These are phyloP conservation scores for Stenopsyche tienmushanensis DNA, from an alignment of 1,140 invertebrate species.

Conservation along the genomic window DNA sequence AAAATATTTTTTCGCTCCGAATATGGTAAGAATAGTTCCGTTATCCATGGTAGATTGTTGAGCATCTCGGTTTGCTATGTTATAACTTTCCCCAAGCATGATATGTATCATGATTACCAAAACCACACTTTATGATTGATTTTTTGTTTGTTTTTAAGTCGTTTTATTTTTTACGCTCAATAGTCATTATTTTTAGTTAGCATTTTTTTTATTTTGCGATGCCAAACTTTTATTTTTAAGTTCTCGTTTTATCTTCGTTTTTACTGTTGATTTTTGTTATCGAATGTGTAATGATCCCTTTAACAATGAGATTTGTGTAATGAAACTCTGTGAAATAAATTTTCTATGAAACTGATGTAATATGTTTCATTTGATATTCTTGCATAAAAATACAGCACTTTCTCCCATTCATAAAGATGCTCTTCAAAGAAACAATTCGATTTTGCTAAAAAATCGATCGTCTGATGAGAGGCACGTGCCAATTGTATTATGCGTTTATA, in stretches of 20 bases:
- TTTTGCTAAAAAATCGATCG: too few species aligned
- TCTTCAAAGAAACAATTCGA: too few species aligned
- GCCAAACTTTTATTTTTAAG: conserved; percentile 38
- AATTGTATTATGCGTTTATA: conserved; percentile 2
- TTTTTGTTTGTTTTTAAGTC: conserved; percentile 22
- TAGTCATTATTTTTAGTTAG: conserved; percentile 37
- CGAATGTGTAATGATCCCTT: too few species aligned
- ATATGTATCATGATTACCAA: background rate
- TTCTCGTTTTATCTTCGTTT: conserved; percentile 30
- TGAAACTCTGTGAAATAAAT: conserved; percentile 4
- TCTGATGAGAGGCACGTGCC: too few species aligned
- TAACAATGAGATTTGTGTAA: too few species aligned
- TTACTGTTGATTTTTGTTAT: conserved; percentile 11
- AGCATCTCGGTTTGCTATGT: background rate
- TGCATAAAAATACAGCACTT: too few species aligned
- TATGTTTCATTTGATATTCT: background rate
- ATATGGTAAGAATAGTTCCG: conserved; percentile 18
- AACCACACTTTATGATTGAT: background rate
- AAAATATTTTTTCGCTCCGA: conserved; percentile 3
- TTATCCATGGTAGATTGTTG: conserved; percentile 14
- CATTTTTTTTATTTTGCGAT: conserved; percentile 32
- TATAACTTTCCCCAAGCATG: background rate
- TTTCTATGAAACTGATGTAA: background rate
- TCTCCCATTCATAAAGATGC: too few species aligned
- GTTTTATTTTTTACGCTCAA: conserved; percentile 13